Evolutionary conservation across 2,797 vertebrate genomes (phyloP).

Genomic region (Botia kubotai): DNA sequence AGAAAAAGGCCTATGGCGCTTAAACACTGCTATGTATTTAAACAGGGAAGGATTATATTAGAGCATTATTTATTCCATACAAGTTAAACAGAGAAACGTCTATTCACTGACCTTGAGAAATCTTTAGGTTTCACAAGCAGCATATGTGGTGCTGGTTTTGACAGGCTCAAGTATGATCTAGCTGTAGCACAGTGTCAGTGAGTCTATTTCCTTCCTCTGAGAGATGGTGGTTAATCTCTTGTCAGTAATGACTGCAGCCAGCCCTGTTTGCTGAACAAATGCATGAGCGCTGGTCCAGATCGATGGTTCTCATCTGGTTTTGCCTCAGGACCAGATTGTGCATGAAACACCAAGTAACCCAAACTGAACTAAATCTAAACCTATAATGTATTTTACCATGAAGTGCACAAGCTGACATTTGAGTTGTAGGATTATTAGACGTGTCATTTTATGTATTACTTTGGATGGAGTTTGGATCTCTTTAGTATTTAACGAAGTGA

Average conservation of each 20-base stretch:
- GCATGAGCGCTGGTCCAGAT: too few relatives aligned
- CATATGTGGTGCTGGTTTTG: not conserved
- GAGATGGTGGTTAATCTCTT: not conserved
- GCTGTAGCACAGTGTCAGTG: not conserved
- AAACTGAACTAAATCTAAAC: too few relatives aligned
- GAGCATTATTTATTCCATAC: not conserved
- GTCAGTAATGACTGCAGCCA: not conserved
- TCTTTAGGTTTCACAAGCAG: not conserved
- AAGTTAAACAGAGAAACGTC: not conserved
- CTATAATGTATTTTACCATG: not conserved
- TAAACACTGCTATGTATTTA: not conserved
- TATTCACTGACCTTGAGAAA: not conserved
- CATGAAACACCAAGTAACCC: not conserved
- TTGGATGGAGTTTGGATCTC: not conserved
- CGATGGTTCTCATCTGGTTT: not conserved
- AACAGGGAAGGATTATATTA: not conserved
- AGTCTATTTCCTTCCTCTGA: conserved; percentile 6
- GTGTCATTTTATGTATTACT: not conserved
- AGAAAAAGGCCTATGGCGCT: not conserved
- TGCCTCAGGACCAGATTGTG: not conserved
- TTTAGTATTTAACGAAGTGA: not conserved
- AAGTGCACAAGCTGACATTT: not conserved
- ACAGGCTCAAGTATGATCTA: not conserved
- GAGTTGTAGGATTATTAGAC: not conserved
- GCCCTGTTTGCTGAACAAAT: not conserved